Evolutionary conservation across 2,113 vertebrate species (phyloP), one percentile per base, ranked within the genome.

Genomic region (Archocentrus centrarchus): DNA sequence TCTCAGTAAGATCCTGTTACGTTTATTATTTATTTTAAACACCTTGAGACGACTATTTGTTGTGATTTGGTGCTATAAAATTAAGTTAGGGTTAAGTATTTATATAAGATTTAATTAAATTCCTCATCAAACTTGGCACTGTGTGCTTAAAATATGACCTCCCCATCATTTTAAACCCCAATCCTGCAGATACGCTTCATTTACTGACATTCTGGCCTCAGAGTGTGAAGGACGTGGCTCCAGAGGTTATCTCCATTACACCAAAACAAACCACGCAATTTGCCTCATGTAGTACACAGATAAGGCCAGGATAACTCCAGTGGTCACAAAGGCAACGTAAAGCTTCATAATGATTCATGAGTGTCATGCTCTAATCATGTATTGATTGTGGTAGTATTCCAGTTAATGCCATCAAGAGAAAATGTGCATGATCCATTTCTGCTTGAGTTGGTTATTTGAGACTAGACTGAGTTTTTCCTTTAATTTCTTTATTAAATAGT

Each of bases 221-320:
- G 63, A 35, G 27, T 57, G 61, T 4, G 58, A 76, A 75, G 76
- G 82, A 79, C 76, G n/a, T 2, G 18, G 78, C 57, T 86, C 82
- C 13, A 0, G 47, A 86, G 82, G 78, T 88, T 82, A 86, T 90
- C 61, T 59, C 59, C 17, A 20, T 11, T 9, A 0, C 22, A 61
- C 15, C 20, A 80, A 80, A 88, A 78, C 37, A 88, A 58, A 77
- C n/a, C 79, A 57, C 59, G 47, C 61, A 87, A 81, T 91, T 89
- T 83, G 89, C 47, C 20, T 44, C 17, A 32, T 27, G 53, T 24
- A 60, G 79, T 44, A 27, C 50, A 57, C 62, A 82, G 58, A 82
- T 84, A 68, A 86, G 44, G 7, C 17, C 2, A 11, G 59, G 39
- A 53, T 80, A 20, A 63, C 57, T 22, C 14, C 62, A 44, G 11